phyloP scores from a whole-genome alignment of 2,888 invertebrate species.

The Polia nebulosa region DNA sequence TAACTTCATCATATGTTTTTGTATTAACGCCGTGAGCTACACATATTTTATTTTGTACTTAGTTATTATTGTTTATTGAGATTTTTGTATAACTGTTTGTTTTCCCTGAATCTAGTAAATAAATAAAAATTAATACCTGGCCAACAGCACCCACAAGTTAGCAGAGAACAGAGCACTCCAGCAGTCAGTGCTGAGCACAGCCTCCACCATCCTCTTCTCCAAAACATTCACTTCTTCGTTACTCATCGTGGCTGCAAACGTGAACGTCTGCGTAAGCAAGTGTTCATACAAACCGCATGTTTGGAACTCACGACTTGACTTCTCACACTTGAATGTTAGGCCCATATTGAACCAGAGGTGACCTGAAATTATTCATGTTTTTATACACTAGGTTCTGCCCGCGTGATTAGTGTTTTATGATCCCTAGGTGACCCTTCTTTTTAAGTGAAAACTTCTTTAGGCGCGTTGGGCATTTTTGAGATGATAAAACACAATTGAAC shows the following conservation, averaged over 20 bases:
- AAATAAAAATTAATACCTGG: slow-evolving; percentile 71
- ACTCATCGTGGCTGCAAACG: slow-evolving; percentile 71
- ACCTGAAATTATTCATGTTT: slow-evolving; percentile 73
- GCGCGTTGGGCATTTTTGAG: too few relatives aligned
- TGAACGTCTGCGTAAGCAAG: slow-evolving; percentile 71
- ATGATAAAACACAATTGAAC: too few relatives aligned
- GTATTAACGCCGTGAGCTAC: too few relatives aligned
- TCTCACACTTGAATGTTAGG: slow-evolving; percentile 67
- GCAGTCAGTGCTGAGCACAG: slow-evolving; percentile 75
- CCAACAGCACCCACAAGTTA: slow-evolving; percentile 80
- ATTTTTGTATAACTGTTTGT: too few relatives aligned
- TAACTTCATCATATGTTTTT: too few relatives aligned
- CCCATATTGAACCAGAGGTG: slow-evolving; percentile 77
- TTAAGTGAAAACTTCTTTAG: too few relatives aligned
- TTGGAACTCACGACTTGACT: slow-evolving; percentile 39
- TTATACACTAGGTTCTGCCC: not conserved
- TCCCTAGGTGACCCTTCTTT: too few relatives aligned
- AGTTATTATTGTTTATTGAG: too few relatives aligned
- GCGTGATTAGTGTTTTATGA: too few relatives aligned
- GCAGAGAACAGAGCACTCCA: slow-evolving; percentile 79
- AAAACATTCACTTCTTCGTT: slow-evolving; percentile 72
- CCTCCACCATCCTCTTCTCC: slow-evolving; percentile 76
- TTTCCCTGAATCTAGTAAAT: too few relatives aligned
- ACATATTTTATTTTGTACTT: too few relatives aligned
- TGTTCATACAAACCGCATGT: slow-evolving; percentile 77